A percentile compares a stretch with the other conserved stretches of the same genome.
Evolutionary conservation across 2,797 vertebrate species (phyloP).

Genomic region (Hemibagrus guttatus): DNA sequence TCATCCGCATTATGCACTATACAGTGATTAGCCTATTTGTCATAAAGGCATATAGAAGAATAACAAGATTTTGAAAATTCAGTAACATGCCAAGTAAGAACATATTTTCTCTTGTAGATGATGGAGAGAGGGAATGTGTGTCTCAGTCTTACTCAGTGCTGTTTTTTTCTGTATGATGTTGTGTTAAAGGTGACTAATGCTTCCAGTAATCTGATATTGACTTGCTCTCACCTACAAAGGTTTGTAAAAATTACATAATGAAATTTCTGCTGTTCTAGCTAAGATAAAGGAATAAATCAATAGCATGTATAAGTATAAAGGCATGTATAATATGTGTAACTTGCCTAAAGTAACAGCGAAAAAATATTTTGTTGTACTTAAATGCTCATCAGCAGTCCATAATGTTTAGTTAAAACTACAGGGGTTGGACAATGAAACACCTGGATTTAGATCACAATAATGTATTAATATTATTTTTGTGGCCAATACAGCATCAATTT

Average conservation of each 20-base stretch:
- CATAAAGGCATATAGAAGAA: constrained; percentile 74
- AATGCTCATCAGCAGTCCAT: neutral
- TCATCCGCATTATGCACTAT: constrained; percentile 65
- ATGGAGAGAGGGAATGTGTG: constrained; percentile 70
- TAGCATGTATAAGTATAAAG: neutral
- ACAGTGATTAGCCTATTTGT: constrained; percentile 63
- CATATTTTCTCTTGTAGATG: constrained; percentile 74
- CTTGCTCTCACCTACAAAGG: constrained; percentile 71
- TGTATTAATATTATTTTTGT: too few species aligned
- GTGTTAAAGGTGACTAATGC: constrained; percentile 68
- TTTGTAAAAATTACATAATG: constrained; percentile 69
- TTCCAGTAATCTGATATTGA: constrained; percentile 70
- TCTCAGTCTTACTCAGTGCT: constrained; percentile 66
- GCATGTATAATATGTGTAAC: neutral
- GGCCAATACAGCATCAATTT: too few species aligned
- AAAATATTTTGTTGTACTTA: neutral
- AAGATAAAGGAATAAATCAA: neutral
- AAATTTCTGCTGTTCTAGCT: neutral
- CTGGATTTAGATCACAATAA: too few species aligned
- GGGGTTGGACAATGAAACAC: too few species aligned
- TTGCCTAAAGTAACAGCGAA: neutral
- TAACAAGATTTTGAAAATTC: constrained; percentile 75
- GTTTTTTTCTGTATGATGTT: constrained; percentile 72
- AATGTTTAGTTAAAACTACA: neutral
- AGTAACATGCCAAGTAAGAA: constrained; percentile 74